A percentile compares a stretch with the other conserved stretches of the same genome.
phyloP scores from a whole-genome alignment of 2,888 invertebrate genomes.

The Dasysyrphus tricinctus region DNA sequence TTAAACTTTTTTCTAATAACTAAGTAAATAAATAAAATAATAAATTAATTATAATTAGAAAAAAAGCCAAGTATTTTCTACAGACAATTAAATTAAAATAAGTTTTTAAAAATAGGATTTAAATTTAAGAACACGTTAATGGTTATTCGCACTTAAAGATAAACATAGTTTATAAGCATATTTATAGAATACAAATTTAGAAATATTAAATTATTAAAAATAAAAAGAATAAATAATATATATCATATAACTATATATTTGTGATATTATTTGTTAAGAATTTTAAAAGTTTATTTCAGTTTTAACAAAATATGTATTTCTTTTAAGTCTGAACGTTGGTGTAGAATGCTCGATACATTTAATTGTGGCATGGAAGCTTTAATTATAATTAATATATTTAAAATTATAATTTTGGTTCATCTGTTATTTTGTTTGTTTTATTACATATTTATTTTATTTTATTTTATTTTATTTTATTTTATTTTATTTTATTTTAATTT shows the following conservation, averaged over 20 bases:
- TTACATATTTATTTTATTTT: neutral
- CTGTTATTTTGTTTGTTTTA: neutral
- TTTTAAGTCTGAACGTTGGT: neutral
- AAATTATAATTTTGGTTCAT: neutral
- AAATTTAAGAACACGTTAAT: conserved; percentile 59
- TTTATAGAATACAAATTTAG: conserved; percentile 50
- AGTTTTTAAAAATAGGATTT: conserved; percentile 17
- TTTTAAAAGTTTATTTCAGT: conserved; percentile 24
- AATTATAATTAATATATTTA: neutral
- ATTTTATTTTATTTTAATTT: neutral
- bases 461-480: too few species aligned
- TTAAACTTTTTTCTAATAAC: conserved; percentile 61
- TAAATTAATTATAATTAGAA: conserved; percentile 50
- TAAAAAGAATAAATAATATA: conserved; percentile 40
- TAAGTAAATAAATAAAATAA: conserved; percentile 21
- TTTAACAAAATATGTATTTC: neutral
- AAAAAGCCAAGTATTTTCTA: conserved; percentile 74
- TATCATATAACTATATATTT: conserved; percentile 72
- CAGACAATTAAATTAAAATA: conserved; percentile 53
- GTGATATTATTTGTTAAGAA: conserved; percentile 75
- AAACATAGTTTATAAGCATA: conserved; percentile 30
- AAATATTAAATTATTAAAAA: conserved; percentile 17
- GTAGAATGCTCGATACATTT: neutral
- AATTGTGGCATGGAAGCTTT: neutral
- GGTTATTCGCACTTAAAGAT: conserved; percentile 65